Conservation (phyloP, 2,888 invertebrate genomes). For the Danaus chrysippus region DNA sequence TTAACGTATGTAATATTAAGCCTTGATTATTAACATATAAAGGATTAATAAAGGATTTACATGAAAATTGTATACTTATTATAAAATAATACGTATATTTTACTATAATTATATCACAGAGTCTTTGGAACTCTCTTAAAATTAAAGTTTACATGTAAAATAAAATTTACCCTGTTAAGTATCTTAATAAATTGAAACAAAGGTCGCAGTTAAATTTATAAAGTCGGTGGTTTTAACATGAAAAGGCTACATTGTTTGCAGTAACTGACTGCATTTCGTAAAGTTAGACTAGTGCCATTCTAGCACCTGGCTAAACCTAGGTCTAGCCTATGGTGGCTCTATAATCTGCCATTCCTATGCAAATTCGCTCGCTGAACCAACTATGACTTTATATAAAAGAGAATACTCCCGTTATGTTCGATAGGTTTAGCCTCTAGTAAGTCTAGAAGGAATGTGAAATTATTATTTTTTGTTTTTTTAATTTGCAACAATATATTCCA, state of each 20-base stretch:
- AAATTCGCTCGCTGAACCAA: slow-evolving; percentile 72
- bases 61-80: no score
- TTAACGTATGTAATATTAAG: no score
- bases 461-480: background rate
- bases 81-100: no score
- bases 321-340: slow-evolving; percentile 66
- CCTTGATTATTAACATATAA: no score
- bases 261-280: slow-evolving; percentile 33
- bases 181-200: slow-evolving; percentile 9
- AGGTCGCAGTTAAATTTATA: slow-evolving; percentile 12
- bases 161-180: no score
- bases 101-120: no score
- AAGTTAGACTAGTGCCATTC: slow-evolving; percentile 34
- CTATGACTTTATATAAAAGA: slow-evolving; percentile 70
- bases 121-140: no score
- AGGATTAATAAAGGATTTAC: no score
- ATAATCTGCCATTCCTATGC: slow-evolving; percentile 77
- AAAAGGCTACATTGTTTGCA: slow-evolving; percentile 30
- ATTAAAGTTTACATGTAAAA: no score
- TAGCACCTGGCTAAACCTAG: slow-evolving; percentile 44
- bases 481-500: background rate
- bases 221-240: slow-evolving; percentile 16
- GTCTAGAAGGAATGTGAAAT: background rate
- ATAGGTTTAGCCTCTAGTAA: slow-evolving; percentile 31
- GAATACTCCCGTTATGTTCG: slow-evolving; percentile 36